These are phyloP conservation scores for Capromys pilorides DNA, from an alignment of 2,797 vertebrate genomes.

Conservation along the genomic window DNA sequence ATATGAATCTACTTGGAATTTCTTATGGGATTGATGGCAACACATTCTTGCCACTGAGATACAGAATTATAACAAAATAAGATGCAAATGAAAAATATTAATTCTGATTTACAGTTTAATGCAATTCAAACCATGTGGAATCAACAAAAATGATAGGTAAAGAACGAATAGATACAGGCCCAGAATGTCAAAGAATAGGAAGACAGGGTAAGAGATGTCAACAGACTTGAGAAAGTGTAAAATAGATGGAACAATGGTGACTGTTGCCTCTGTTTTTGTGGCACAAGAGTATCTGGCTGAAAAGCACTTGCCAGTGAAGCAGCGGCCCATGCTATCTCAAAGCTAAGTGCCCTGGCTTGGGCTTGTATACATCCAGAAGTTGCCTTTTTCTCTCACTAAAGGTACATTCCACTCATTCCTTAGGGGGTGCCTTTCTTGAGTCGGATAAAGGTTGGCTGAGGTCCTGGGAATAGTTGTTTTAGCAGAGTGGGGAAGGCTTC, in stretches of 20 bases:
- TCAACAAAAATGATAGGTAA: slow-evolving; percentile 34
- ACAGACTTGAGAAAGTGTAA: slow-evolving; percentile 45
- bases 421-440: background rate
- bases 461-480: background rate
- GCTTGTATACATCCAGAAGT: background rate
- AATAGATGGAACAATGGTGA: background rate
- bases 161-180: background rate
- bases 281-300: background rate
- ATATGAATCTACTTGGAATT: slow-evolving; percentile 33
- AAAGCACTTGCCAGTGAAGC: background rate
- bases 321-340: background rate
- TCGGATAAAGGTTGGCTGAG: background rate
- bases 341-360: background rate
- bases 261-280: background rate
- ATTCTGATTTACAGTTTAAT: slow-evolving; percentile 53
- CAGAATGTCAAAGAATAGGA: background rate
- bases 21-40: slow-evolving; percentile 1
- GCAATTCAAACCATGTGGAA: slow-evolving; percentile 29
- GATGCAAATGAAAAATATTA: slow-evolving; percentile 41
- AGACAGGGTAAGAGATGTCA: background rate
- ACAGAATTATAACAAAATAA: slow-evolving; percentile 46
- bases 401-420: slow-evolving; percentile 4
- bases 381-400: slow-evolving; percentile 1
- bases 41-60: slow-evolving; percentile 1
- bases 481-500: background rate